Percentiles rank a stretch among this genome's conserved stretches.
Evolutionary conservation across 2,113 vertebrate species (phyloP).

Genomic region (Anarhynchus alexandrinus): DNA sequence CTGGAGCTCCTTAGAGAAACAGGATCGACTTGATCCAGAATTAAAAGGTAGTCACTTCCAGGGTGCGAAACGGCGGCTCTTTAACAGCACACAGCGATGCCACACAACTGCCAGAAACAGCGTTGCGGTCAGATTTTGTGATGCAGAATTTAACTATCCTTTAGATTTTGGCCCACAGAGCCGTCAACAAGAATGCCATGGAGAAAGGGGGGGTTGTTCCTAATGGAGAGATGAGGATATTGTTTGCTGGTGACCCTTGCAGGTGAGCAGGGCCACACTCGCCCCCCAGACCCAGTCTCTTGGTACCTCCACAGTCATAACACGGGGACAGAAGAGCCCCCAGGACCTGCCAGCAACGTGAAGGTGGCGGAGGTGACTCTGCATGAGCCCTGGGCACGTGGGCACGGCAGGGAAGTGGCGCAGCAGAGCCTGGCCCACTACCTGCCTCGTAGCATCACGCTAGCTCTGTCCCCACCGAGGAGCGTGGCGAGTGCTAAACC

Average conservation of each 20-base stretch:
- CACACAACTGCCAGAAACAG: too few species aligned
- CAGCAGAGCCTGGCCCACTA: too few species aligned
- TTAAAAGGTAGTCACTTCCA: neutral
- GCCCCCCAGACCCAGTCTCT: neutral
- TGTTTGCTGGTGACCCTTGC: neutral
- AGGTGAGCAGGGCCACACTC: neutral
- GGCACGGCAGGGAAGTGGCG: neutral
- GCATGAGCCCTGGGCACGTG: neutral
- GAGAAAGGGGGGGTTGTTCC: neutral
- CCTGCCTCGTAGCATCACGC: rapidly evolving
- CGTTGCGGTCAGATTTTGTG: rapidly evolving
- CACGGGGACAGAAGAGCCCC: neutral
- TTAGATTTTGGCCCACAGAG: neutral
- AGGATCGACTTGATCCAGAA: neutral
- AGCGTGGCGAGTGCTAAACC: rapidly evolving
- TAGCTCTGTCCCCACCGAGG: neutral
- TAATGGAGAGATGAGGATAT: neutral
- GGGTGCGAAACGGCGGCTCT: neutral
- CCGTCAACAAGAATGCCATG: too few species aligned
- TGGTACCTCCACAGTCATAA: neutral
- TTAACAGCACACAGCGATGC: rapidly evolving
- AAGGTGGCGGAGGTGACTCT: neutral
- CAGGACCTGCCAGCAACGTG: neutral
- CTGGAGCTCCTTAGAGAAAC: neutral
- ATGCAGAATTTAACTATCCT: neutral